Base-by-base conservation (phyloP, 1,140 invertebrate species). In the Aplysia californica region DNA sequence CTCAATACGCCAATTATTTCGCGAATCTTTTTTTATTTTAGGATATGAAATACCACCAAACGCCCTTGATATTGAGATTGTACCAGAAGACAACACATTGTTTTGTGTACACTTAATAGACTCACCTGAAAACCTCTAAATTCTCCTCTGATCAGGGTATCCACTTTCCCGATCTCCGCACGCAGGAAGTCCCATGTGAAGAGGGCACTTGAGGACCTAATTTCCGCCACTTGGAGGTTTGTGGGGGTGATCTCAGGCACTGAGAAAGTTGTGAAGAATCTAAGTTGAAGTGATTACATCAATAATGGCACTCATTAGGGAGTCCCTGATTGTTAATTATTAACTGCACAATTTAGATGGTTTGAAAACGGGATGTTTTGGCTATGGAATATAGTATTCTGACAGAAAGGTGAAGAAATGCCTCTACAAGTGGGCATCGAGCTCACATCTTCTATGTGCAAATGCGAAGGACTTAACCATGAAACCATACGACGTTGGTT, bases 71-170 rank as follows among this genome's bases (percentile, higher is more conserved):
- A 15, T 50, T n/a, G n/a, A 50, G n/a, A n/a, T 50, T 50, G 44
- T 50, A 50, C n/a, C n/a, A 50, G 10, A 15, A n/a, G 10, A 50
- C n/a, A n/a, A 50, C n/a, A 15, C n/a, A 50, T 50, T 50, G 44
- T 50, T 50, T 50, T 10, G 10, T 50, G 10, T 50, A 10, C 10
- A 15, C 44, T 50, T 50, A 50, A 50, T 15, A 50, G n/a, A 15
- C 36, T 74, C 44, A 83, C 82, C 78, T 83, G 81, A 33, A 81
- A 83, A 29, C 82, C 82, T 56, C 56, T 58, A 55, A 83, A 81
- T 36, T 78, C 67, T 6, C 82, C 82, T 26, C 67, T 56, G 1
- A 83, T 75, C 36, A 29, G 68, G 15, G 50, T 68, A 2, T 39
- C 70, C 1, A 33, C 18, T 21, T 72, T 68, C 0, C 50, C 70